These are phyloP conservation scores for Nasonia vitripennis DNA, from an alignment of 1,140 invertebrate genomes.

Conservation along the genomic window DNA sequence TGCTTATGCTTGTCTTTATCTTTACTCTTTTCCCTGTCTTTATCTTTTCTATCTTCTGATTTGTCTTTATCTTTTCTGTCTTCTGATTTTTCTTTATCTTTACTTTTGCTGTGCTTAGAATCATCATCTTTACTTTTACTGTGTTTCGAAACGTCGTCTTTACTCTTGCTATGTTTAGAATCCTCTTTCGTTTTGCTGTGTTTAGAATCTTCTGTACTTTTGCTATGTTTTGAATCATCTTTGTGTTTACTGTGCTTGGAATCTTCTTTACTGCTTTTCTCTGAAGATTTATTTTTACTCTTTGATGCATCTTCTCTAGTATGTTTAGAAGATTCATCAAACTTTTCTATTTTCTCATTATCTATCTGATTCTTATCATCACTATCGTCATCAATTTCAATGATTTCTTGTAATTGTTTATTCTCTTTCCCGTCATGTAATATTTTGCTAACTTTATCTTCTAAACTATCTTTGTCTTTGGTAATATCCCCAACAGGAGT, in stretches of 20 bases:
- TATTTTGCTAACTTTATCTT: conserved; percentile 48
- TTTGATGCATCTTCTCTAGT: conserved; percentile 35
- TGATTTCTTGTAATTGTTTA: conserved; percentile 30
- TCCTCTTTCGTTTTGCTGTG: conserved; percentile 44
- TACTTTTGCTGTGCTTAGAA: conserved; percentile 53
- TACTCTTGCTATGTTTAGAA: conserved; percentile 52
- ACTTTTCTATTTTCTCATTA: conserved; percentile 42
- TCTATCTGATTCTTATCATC: conserved; percentile 21
- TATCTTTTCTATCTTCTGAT: conserved; percentile 54
- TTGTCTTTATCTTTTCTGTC: conserved; percentile 50
- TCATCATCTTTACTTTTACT: conserved; percentile 55
- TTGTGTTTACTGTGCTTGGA: conserved; percentile 51
- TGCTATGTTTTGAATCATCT: conserved; percentile 51
- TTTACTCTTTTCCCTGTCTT: conserved; percentile 52
- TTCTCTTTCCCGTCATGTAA: conserved; percentile 55
- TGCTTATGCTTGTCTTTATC: conserved; percentile 53
- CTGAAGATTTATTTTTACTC: conserved; percentile 46
- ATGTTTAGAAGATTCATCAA: conserved; percentile 48
- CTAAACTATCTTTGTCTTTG: conserved; percentile 57
- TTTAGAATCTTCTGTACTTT: conserved; percentile 54
- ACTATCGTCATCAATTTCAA: conserved; percentile 18
- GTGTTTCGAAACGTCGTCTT: conserved; percentile 52
- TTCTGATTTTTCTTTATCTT: conserved; percentile 51
- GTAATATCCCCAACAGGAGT: conserved; percentile 49
- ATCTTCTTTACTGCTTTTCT: conserved; percentile 40